Evolutionary conservation across 2,113 vertebrate genomes (phyloP).

Genomic region (Centropus unirufus): DNA sequence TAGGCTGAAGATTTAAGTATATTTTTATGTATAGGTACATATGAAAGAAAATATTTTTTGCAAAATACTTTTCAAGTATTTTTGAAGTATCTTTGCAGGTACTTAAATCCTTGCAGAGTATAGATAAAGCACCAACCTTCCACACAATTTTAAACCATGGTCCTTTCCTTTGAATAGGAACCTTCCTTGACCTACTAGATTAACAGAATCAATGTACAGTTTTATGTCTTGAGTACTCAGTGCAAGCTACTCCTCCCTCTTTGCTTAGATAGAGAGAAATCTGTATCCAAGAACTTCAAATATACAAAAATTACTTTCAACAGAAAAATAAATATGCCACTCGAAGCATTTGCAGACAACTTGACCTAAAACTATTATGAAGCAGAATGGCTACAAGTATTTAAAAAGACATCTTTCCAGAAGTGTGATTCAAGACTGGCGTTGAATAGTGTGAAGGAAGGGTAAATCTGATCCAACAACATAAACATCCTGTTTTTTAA

Average conservation of each 20-base stretch:
- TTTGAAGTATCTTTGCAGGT: neutral
- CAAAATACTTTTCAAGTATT: neutral
- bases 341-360: neutral
- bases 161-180: neutral
- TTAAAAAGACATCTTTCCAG: neutral
- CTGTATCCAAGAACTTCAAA: neutral
- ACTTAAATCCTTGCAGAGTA: neutral
- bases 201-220: neutral
- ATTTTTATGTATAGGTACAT: neutral
- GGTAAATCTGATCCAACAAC: neutral
- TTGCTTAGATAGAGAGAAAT: neutral
- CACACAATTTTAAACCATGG: neutral
- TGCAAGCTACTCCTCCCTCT: neutral
- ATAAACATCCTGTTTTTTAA: neutral
- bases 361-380: neutral
- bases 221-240: neutral
- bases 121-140: neutral
- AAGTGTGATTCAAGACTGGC: neutral
- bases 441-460: neutral
- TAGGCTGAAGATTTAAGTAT: neutral
- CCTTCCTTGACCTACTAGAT: neutral
- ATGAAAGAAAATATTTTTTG: neutral
- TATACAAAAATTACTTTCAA: neutral
- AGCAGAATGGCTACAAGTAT: neutral
- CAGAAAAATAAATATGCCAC: neutral